Base-by-base conservation (phyloP, 2,888 invertebrate genomes). In the Andrena fulva region DNA sequence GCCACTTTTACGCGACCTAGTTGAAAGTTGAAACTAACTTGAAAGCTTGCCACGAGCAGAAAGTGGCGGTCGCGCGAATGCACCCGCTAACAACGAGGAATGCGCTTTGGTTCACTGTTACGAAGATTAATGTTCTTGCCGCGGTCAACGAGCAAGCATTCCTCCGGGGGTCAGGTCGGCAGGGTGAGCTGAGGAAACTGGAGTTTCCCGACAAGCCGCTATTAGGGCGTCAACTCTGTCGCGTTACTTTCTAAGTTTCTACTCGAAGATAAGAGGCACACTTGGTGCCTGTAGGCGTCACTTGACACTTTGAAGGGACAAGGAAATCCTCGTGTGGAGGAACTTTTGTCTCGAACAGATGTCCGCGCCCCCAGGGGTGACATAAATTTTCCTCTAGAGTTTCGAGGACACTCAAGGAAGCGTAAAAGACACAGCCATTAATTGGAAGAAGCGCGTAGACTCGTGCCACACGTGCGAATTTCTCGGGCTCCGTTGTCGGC, bases 121-220 rank as follows among this genome's bases (percentile, higher is more conserved):
- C 87, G 86, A 88, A 88, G 89, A 90, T 89, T 86, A 90, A 90
- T 88, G 87, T 69, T 73, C 87, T 35, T 72, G 48, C 70, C 78
- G 76, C 69, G 80, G 72, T 59, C 33, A 59, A 33, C 60, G 29
- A 12, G 72, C 78, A 77, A 87, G 80, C 80, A 80, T 85, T 86
- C 85, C 83, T 77, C 64, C 80, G 67, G 56, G 20, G 35, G 16
- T 31, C 31, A 48, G 31, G 56, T 42, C 48, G 63, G 7, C 27
- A 33, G 70, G 27, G 64, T 31, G 54, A 75, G 70, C 77, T 52
- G 79, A 77, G 80, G 79, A 71, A 81, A 66, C 70, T 67, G 68
- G 66, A 56, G 75, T 77, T 80, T 79, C 84, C 56, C 62, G 69
- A 72, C 64, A 63, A 35, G 20, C 27, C n/a, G 70, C 24, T 20